phyloP scores from a whole-genome alignment of 2,888 invertebrate genomes.

The Tethea ocularis region DNA sequence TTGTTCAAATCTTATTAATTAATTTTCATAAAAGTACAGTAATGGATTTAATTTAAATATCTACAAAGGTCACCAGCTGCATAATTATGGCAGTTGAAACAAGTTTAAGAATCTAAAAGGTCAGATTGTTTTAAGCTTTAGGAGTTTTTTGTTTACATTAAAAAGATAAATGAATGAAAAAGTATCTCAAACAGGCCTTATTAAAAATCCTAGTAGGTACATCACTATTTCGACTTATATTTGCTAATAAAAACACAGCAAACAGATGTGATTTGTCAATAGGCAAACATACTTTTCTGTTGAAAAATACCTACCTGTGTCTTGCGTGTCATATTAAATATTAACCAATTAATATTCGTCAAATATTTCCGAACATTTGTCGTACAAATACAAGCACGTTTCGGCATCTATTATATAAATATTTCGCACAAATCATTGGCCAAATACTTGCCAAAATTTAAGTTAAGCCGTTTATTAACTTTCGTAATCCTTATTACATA shows the following conservation, averaged over 20 bases:
- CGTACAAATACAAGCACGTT: background rate
- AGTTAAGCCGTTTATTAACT: background rate
- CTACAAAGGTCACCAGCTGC: constrained; percentile 1
- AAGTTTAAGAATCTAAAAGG: background rate
- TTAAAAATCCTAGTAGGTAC: no score
- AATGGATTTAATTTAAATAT: constrained; percentile 1
- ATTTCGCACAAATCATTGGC: background rate
- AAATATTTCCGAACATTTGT: background rate
- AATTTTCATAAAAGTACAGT: background rate
- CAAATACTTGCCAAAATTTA: background rate
- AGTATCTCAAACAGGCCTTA: no score
- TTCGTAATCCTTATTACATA: background rate
- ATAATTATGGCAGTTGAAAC: background rate
- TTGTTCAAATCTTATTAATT: background rate
- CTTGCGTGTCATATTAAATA: background rate
- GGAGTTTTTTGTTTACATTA: background rate
- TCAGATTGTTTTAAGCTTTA: background rate
- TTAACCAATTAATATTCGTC: background rate
- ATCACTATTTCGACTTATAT: background rate
- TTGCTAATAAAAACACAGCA: background rate
- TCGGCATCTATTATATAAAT: background rate
- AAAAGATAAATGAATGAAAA: no score
- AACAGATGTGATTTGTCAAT: background rate
- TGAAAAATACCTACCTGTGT: background rate
- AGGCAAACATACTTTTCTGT: background rate